Evolutionary conservation across 2,113 vertebrate genomes (phyloP), one percentile per base, ranked within the genome.

Genomic region (Manacus vitellinus): DNA sequence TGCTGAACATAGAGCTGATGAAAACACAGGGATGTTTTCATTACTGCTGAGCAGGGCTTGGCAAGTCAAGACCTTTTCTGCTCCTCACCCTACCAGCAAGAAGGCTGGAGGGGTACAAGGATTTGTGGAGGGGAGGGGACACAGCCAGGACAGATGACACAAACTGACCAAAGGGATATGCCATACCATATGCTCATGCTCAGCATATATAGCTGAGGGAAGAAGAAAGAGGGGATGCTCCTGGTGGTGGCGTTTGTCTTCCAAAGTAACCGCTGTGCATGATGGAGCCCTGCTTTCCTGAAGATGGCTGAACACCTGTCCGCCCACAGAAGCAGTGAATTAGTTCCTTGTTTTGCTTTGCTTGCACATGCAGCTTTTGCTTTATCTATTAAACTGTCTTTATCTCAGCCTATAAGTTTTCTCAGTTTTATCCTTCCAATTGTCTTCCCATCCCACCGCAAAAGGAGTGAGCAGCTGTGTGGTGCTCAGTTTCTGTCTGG

Each of bases 251-350:
- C 11, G 16, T 61, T 73, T 66, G 17, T 23, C 52, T 73, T 73
- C 20, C 58, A 18, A 59, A 35, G 39, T 15, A 59, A 27, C 14
- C 23, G 30, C 0, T 31, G 9, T 4, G 16, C 4, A 20, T 8
- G 51, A 52, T n/a, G 27, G 16, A 78, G 33, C 37, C 24, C 52
- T 15, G 24, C 18, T 73, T 52, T 46, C 14, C 46, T 20, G 24
- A 10, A 30, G 24, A 61, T 37, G 31, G n/a, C 22, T 54, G 51
- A 72, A 51, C 35, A 56, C 3, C 31, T 51, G 20, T 14, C 58
- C 59, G 20, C 6, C 51, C 17, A 73, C 19, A n/a, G 30, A 79
- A 54, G 9, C 9, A 21, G n/a, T 15, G 21, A 37, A 73, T 27
- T 5, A 73, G 78, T 35, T 61, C 46, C 21, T 20, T 41, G 11